These are phyloP conservation scores for Choristoneura fumiferana DNA, from an alignment of 1,140 invertebrate genomes.

Conservation along the genomic window DNA sequence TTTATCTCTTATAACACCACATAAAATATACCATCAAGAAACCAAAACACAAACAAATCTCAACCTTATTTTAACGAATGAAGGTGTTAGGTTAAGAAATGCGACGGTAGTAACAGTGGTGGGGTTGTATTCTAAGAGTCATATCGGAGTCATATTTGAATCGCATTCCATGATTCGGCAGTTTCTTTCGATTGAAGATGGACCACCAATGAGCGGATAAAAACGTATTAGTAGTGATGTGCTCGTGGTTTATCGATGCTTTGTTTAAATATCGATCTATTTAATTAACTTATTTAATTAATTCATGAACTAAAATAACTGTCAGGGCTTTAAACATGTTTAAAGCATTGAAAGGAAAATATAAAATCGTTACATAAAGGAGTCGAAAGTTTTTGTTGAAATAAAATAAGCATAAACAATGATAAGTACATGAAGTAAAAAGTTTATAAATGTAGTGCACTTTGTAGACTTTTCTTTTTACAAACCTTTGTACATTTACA, in stretches of 20 bases:
- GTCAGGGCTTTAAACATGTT: no score
- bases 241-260: constrained; percentile 14
- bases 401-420: no score
- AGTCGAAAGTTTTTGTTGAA: no score
- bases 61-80: constrained; percentile 34
- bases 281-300: no score
- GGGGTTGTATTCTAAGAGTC: constrained; percentile 52
- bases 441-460: no score
- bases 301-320: no score
- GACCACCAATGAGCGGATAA: constrained; percentile 66
- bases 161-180: constrained; percentile 74
- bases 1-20: constrained; percentile 47
- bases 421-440: no score
- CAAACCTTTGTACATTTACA: no score
- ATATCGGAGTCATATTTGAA: constrained; percentile 72
- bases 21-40: background rate
- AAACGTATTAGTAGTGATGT: constrained; percentile 37
- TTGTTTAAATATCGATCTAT: background rate
- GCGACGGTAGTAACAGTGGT: constrained; percentile 26
- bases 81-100: constrained; percentile 13
- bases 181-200: constrained; percentile 62
- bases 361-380: no score
- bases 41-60: constrained; percentile 14
- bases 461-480: no score
- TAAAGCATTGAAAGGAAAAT: no score